Percentiles rank a stretch among this genome's conserved stretches.
These are phyloP conservation scores for Didymodactylos carnosus DNA, from an alignment of 2,888 invertebrate species.

Conservation along the genomic window DNA sequence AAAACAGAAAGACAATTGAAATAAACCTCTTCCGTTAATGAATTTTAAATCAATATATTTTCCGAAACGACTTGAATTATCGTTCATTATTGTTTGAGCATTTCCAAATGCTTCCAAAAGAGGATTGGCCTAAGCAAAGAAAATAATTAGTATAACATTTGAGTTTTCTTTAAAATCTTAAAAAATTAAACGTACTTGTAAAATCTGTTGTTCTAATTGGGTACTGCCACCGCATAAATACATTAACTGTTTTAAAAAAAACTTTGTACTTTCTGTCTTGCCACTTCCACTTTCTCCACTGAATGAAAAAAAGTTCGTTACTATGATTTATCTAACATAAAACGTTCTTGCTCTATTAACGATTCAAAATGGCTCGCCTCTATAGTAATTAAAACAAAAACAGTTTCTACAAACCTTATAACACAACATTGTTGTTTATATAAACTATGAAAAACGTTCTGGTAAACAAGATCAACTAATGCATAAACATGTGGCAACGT, in stretches of 20 bases:
- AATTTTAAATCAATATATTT: slow-evolving; percentile 30
- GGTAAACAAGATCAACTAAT: slow-evolving; percentile 27
- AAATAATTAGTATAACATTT: not conserved
- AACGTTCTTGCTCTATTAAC: not conserved
- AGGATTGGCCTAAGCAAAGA: slow-evolving; percentile 24
- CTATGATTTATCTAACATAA: not conserved
- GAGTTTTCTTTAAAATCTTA: not conserved
- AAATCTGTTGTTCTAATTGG: slow-evolving; percentile 29
- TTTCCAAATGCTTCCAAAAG: slow-evolving; percentile 32
- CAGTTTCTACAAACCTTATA: slow-evolving; percentile 19
- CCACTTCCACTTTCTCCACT: slow-evolving; percentile 33
- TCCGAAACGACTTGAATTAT: slow-evolving; percentile 32
- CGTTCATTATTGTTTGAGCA: slow-evolving; percentile 31
- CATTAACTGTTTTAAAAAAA: slow-evolving; percentile 29
- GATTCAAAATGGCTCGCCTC: too few relatives aligned
- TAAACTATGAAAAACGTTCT: slow-evolving; percentile 16
- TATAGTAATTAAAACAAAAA: not conserved
- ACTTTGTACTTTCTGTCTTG: slow-evolving; percentile 31
- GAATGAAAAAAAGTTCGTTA: not conserved
- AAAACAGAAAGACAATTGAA: not conserved
- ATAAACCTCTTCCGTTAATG: slow-evolving; percentile 25
- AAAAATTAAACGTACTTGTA: slow-evolving; percentile 21
- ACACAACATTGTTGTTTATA: slow-evolving; percentile 20
- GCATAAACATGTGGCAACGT: slow-evolving; percentile 30
- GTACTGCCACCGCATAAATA: slow-evolving; percentile 26